A percentile compares a stretch with the other conserved stretches of the same genome.
Conservation (phyloP, 1,140 invertebrate genomes). For the Calephelis virginiensis region DNA sequence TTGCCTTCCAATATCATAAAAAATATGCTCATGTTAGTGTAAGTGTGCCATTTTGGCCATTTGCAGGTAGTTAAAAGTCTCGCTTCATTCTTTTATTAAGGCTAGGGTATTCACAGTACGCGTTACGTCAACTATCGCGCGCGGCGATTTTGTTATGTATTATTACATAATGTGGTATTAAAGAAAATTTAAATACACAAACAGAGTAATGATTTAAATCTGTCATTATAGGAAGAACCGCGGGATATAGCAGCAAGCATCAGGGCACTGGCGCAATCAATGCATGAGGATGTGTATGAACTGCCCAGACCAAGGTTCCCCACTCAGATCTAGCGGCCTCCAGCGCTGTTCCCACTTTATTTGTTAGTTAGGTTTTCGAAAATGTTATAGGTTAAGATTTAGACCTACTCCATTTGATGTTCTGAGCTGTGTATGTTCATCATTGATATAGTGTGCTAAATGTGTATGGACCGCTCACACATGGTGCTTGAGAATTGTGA, state of each 20-base stretch:
- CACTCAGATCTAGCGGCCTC: constrained; percentile 83
- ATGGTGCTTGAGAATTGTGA: constrained; percentile 63
- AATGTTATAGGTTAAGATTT: constrained; percentile 8
- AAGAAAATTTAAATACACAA: too few species aligned
- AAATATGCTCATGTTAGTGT: too few species aligned
- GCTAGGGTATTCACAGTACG: too few species aligned
- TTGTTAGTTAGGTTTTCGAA: constrained; percentile 14
- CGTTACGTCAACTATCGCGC: too few species aligned
- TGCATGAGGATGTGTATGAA: constrained; percentile 92
- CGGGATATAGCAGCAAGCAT: constrained; percentile 91
- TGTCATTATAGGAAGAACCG: constrained; percentile 54
- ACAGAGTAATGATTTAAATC: neutral
- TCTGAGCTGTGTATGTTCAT: constrained; percentile 17
- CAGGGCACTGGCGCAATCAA: constrained; percentile 90
- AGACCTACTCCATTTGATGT: constrained; percentile 13
- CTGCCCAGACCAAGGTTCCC: constrained; percentile 89
- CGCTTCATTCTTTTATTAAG: too few species aligned
- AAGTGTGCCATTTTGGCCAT: too few species aligned
- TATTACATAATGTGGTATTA: too few species aligned
- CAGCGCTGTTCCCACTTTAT: constrained; percentile 13
- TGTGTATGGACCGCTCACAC: constrained; percentile 35
- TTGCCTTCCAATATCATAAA: too few species aligned
- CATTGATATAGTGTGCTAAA: constrained; percentile 42
- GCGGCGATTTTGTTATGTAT: too few species aligned
- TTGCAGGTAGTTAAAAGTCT: too few species aligned